phyloP scores from a whole-genome alignment of 2,113 vertebrate species.

The Leptodactylus fuscus region DNA sequence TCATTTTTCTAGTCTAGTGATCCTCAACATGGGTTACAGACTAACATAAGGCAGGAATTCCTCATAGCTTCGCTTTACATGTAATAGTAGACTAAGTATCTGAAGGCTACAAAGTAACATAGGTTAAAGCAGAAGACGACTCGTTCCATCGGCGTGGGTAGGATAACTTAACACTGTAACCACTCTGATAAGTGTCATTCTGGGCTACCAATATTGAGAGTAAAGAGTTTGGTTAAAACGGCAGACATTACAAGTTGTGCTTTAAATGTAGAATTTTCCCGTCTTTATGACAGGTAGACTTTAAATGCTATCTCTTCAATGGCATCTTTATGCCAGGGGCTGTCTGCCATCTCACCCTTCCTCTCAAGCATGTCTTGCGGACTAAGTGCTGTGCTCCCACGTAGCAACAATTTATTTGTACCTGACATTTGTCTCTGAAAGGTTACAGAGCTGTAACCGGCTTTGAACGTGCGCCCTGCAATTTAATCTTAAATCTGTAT shows the following conservation, averaged over 20 bases:
- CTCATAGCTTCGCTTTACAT: background rate
- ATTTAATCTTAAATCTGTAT: slow-evolving; percentile 43
- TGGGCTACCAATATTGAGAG: too few relatives aligned
- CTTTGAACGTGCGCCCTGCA: slow-evolving; percentile 24
- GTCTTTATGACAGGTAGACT: background rate
- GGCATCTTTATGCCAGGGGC: background rate
- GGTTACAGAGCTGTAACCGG: slow-evolving; percentile 20
- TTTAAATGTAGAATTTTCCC: background rate
- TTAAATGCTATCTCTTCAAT: background rate
- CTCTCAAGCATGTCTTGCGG: slow-evolving; percentile 1
- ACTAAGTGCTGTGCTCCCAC: slow-evolving; percentile 26
- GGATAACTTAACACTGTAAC: too few relatives aligned
- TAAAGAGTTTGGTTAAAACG: too few relatives aligned
- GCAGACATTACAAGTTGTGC: background rate
- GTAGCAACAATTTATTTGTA: slow-evolving; percentile 49
- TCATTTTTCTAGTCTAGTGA: too few relatives aligned
- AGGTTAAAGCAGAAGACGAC: background rate
- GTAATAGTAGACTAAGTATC: background rate
- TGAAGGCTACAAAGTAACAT: background rate
- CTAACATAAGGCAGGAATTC: background rate
- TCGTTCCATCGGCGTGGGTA: too few relatives aligned
- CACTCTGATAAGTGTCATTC: too few relatives aligned
- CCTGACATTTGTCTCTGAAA: slow-evolving; percentile 49
- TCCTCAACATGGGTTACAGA: too few relatives aligned
- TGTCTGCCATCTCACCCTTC: background rate